Conservation (phyloP, 2,113 vertebrate species). For the Terrapene triunguis region DNA sequence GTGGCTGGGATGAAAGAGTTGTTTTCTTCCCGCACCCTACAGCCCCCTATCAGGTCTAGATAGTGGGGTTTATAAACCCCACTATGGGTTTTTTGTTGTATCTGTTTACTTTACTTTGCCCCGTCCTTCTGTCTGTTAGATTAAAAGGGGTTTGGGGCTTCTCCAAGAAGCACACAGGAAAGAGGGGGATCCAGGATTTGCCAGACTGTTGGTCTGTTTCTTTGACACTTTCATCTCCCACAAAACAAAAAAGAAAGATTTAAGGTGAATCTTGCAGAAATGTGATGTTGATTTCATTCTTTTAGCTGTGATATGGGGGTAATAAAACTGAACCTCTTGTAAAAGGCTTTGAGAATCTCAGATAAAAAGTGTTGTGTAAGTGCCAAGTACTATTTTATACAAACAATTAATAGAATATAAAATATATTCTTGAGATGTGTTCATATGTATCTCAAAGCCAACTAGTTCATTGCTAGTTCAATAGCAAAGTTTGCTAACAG, state of each 20-base stretch:
- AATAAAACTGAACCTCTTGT: background rate
- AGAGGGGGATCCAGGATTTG: background rate
- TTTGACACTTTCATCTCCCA: background rate
- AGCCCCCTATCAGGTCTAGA: background rate
- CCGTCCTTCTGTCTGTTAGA: background rate
- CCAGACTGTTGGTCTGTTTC: background rate
- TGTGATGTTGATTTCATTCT: background rate
- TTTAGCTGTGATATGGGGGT: background rate
- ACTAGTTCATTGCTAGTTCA: background rate
- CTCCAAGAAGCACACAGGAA: background rate
- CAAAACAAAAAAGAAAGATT: background rate
- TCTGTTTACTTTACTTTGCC: background rate
- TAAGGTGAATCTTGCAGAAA: background rate
- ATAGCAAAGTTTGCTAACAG: background rate
- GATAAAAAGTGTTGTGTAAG: background rate
- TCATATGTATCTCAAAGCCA: background rate
- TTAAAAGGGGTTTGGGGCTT: background rate
- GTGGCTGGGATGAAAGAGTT: background rate
- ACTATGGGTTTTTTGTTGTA: background rate
- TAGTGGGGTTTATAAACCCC: background rate
- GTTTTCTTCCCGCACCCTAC: background rate
- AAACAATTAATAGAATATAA: background rate
- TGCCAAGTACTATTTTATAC: background rate
- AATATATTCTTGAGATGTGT: background rate
- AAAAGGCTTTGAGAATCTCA: background rate